phyloP scores from a whole-genome alignment of 2,113 vertebrate species.

The human (Homo sapiens) region DNA sequence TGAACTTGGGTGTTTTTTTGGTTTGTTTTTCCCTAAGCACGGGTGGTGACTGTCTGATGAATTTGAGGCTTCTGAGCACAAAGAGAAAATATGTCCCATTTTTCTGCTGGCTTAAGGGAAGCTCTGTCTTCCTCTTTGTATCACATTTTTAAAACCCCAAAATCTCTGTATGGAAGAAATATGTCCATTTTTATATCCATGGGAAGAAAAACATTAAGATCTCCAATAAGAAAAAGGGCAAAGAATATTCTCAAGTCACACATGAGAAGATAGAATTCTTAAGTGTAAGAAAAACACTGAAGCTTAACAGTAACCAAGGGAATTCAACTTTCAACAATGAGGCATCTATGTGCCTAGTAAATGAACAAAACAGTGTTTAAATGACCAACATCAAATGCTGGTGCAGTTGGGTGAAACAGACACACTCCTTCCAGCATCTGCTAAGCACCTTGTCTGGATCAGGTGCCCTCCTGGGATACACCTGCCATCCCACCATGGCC shows the following conservation, averaged over 20 bases:
- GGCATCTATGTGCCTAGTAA: not conserved
- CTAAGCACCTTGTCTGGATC: fast-evolving
- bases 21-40: not conserved
- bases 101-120: not conserved
- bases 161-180: not conserved
- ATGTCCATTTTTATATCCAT: not conserved
- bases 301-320: not conserved
- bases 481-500: fast-evolving
- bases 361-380: not conserved
- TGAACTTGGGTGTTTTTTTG: not conserved
- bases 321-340: not conserved
- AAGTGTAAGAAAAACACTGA: fast-evolving
- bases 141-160: not conserved
- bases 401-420: fast-evolving
- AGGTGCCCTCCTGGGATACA: fast-evolving
- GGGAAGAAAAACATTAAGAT: not conserved
- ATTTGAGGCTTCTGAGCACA: not conserved
- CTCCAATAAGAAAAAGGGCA: not conserved
- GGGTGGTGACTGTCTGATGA: fast-evolving
- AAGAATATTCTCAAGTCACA: not conserved
- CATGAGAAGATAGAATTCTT: not conserved
- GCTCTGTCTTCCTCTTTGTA: not conserved
- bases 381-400: fast-evolving
- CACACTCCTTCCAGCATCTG: fast-evolving
- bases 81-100: not conserved